A percentile compares a stretch with the other conserved stretches of the same genome.
phyloP scores from a whole-genome alignment of 2,113 vertebrate genomes.

The Amphiprion ocellaris region DNA sequence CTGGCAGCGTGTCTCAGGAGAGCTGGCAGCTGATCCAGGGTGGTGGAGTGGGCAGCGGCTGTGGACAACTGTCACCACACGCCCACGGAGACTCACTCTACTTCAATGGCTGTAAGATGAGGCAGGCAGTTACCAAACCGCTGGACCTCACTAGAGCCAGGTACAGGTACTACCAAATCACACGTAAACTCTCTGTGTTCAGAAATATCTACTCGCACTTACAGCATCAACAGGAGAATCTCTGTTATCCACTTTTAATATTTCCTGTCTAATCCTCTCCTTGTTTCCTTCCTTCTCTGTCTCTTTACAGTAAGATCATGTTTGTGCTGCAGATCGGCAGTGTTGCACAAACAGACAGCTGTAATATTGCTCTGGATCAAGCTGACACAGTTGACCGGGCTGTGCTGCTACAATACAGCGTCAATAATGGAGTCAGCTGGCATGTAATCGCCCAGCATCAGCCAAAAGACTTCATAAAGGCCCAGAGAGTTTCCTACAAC shows the following conservation, averaged over 20 bases:
- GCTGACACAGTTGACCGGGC: slow-evolving; percentile 93
- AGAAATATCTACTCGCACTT: neutral
- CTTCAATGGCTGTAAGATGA: slow-evolving; percentile 96
- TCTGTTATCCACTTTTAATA: neutral
- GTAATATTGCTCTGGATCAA: slow-evolving; percentile 93
- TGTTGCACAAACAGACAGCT: slow-evolving; percentile 94
- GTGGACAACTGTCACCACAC: slow-evolving; percentile 96
- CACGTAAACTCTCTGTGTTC: slow-evolving; percentile 11
- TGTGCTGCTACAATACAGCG: slow-evolving; percentile 96
- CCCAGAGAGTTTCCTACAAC: slow-evolving; percentile 98
- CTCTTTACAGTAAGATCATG: slow-evolving; percentile 95
- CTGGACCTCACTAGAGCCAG: slow-evolving; percentile 98
- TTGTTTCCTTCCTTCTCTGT: slow-evolving; percentile 27
- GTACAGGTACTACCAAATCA: slow-evolving; percentile 83
- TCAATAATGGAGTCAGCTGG: slow-evolving; percentile 97
- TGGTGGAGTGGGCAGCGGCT: slow-evolving; percentile 94
- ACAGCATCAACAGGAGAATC: neutral
- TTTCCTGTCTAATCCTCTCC: slow-evolving; percentile 18
- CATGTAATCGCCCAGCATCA: slow-evolving; percentile 98
- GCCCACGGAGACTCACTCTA: slow-evolving; percentile 98
- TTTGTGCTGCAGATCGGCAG: slow-evolving; percentile 99
- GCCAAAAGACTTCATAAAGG: slow-evolving; percentile 98
- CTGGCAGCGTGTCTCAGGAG: slow-evolving; percentile 91
- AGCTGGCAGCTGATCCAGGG: slow-evolving; percentile 98
- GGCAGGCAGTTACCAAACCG: slow-evolving; percentile 95